Conservation (phyloP, 2,888 invertebrate species). For the Brachypterus glaber region DNA sequence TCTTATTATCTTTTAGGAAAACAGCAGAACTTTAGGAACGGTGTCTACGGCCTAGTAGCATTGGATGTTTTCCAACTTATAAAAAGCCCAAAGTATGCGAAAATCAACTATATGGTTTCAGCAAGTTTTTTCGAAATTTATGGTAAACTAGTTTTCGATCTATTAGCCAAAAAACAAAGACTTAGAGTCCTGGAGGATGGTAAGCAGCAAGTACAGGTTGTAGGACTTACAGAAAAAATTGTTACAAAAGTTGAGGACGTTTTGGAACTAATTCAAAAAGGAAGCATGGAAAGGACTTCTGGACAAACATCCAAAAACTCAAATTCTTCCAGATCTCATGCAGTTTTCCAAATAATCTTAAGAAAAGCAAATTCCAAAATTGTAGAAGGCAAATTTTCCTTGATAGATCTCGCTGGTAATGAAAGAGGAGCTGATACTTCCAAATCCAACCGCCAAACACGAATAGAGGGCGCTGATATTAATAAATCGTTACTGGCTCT, state of each 20-base stretch:
- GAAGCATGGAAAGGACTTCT: constrained; percentile 83
- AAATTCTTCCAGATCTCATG: constrained; percentile 97
- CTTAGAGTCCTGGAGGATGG: constrained; percentile 94
- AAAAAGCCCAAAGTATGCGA: constrained; percentile 61
- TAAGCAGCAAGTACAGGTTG: constrained; percentile 94
- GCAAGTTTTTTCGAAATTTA: constrained; percentile 99
- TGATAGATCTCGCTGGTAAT: constrained; percentile 96
- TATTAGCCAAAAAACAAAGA: constrained; percentile 84
- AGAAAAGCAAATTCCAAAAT: constrained; percentile 61
- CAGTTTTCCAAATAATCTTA: constrained; percentile 95
- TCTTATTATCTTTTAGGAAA: constrained; percentile 20
- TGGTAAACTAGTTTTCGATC: constrained; percentile 88
- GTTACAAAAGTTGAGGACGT: constrained; percentile 81
- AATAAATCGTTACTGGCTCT: constrained; percentile 91
- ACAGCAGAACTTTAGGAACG: constrained; percentile 75
- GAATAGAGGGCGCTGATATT: constrained; percentile 92
- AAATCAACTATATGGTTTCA: constrained; percentile 77
- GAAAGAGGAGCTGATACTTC: constrained; percentile 99
- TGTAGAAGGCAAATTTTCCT: constrained; percentile 93
- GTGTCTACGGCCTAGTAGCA: constrained; percentile 96
- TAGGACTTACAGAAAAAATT: constrained; percentile 86
- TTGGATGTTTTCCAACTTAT: constrained; percentile 73
- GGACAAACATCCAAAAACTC: constrained; percentile 97
- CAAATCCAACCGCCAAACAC: constrained; percentile 87
- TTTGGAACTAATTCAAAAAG: constrained; percentile 81